Conservation (phyloP, 2,113 vertebrate genomes). For the Piprites chloris region DNA sequence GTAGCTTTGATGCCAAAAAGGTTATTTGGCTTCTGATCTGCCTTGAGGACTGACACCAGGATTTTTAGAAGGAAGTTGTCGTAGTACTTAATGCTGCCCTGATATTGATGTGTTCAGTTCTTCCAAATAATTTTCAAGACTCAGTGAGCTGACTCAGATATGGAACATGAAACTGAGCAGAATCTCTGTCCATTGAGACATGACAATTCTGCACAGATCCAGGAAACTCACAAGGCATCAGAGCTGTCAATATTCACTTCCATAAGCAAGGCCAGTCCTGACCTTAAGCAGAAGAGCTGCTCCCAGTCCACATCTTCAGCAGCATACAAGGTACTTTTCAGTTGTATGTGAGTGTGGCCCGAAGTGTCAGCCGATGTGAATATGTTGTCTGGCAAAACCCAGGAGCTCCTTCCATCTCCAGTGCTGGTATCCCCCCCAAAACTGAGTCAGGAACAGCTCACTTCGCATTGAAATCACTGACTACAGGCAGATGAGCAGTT, state of each 20-base stretch:
- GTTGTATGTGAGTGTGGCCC: neutral
- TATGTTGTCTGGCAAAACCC: neutral
- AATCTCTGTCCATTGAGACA: neutral
- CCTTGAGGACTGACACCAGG: neutral
- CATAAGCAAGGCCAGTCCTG: neutral
- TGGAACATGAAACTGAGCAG: neutral
- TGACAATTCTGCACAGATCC: accelerated
- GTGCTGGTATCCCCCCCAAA: neutral
- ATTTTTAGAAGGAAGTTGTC: neutral
- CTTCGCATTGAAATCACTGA: neutral
- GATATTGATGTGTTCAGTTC: neutral
- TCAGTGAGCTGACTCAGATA: neutral
- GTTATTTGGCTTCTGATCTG: neutral
- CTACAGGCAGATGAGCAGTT: neutral
- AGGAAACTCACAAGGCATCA: neutral
- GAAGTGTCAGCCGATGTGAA: neutral
- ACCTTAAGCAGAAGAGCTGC: neutral
- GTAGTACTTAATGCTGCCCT: neutral
- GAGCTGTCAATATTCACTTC: neutral
- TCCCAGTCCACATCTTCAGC: neutral
- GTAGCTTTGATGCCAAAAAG: neutral
- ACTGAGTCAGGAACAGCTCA: neutral
- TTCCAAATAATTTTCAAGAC: neutral
- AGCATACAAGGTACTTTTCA: neutral
- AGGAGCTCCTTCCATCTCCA: neutral